These are phyloP conservation scores for Pterocles gutturalis DNA, from an alignment of 2,113 vertebrate genomes.

Conservation along the genomic window DNA sequence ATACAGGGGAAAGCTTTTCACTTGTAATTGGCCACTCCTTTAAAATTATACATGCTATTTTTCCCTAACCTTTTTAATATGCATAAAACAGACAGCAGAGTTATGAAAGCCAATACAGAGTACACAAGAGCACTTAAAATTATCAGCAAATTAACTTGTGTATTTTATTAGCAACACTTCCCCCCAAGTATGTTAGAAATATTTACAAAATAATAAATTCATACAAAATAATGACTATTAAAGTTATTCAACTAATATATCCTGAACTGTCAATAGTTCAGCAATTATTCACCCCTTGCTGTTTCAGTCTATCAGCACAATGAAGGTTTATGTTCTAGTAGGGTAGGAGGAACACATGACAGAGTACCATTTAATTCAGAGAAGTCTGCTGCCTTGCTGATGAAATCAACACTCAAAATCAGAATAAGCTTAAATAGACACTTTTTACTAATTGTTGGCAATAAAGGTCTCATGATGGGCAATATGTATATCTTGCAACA, in stretches of 20 bases:
- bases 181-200: neutral
- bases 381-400: neutral
- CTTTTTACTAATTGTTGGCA: neutral
- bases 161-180: neutral
- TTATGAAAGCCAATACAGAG: neutral
- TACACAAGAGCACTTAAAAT: neutral
- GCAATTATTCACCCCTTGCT: neutral
- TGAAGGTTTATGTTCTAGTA: neutral
- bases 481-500: neutral
- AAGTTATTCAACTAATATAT: neutral
- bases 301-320: neutral
- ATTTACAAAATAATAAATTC: conserved; percentile 21
- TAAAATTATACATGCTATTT: conserved; percentile 56
- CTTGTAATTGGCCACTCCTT: conserved; percentile 59
- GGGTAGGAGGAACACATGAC: neutral
- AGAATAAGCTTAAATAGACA: neutral
- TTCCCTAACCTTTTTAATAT: conserved; percentile 24
- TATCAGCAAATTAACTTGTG: too few relatives aligned
- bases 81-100: conserved; percentile 13
- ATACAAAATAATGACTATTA: neutral
- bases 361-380: neutral
- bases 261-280: neutral
- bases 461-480: neutral
- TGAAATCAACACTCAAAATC: neutral
- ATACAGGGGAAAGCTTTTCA: conserved; percentile 57